phyloP scores from a whole-genome alignment of 1,140 invertebrate species.

The Drosophila micromelanica region DNA sequence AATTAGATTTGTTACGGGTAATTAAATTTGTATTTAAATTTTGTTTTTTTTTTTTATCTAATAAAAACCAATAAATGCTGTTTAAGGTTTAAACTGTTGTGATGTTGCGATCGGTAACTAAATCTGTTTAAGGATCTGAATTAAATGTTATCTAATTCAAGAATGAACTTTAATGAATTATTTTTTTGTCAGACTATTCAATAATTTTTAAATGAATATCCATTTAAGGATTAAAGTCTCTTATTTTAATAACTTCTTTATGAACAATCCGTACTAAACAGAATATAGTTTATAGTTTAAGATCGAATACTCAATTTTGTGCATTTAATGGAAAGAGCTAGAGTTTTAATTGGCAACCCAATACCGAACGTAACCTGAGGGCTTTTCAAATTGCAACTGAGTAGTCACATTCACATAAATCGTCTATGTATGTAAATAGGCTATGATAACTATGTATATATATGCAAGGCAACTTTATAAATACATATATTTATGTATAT shows the following conservation, averaged over 20 bases:
- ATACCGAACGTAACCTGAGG: background rate
- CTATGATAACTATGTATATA: background rate
- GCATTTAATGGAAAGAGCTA: background rate
- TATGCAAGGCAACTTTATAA: background rate
- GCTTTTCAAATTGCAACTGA: background rate
- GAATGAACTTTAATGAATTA: too few relatives aligned
- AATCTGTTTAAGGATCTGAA: too few relatives aligned
- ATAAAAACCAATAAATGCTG: background rate
- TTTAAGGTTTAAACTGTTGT: background rate
- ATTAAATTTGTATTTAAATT: slow-evolving; percentile 3
- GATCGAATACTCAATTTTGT: background rate
- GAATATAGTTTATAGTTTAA: too few relatives aligned
- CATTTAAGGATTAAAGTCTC: too few relatives aligned
- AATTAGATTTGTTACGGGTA: background rate
- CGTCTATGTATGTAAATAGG: background rate
- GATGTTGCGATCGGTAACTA: too few relatives aligned
- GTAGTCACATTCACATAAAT: too few relatives aligned
- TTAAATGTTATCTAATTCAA: too few relatives aligned
- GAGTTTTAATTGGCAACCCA: slow-evolving; percentile 7
- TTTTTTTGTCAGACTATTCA: too few relatives aligned
- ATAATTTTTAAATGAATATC: too few relatives aligned
- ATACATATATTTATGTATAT: too few relatives aligned
- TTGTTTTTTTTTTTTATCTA: background rate
- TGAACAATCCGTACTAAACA: too few relatives aligned
- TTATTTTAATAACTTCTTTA: too few relatives aligned